These are phyloP conservation scores for Tetramorium alpestre DNA, from an alignment of 1,140 invertebrate genomes.

Conservation along the genomic window DNA sequence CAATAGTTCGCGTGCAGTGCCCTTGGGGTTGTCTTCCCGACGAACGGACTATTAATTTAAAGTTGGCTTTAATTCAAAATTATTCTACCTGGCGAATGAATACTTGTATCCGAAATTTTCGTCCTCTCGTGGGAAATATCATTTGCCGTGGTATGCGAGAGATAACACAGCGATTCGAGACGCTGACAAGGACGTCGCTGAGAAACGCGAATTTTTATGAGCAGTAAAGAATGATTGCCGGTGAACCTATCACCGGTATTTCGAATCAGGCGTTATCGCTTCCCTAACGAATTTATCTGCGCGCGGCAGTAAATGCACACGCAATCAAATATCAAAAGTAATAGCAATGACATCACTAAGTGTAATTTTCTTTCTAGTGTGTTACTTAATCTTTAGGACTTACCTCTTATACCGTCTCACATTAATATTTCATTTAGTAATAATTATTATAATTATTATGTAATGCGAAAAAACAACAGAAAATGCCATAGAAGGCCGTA, in stretches of 20 bases:
- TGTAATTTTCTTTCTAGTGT: neutral
- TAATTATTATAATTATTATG: no score
- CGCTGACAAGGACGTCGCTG: neutral
- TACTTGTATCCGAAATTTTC: slow-evolving; percentile 28
- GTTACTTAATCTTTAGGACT: neutral
- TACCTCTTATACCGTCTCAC: no score
- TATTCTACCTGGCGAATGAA: slow-evolving; percentile 40
- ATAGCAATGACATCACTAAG: neutral
- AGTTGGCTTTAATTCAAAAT: slow-evolving; percentile 67
- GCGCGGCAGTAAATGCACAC: neutral
- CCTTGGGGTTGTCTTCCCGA: slow-evolving; percentile 50
- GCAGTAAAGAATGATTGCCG: neutral
- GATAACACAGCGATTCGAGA: neutral
- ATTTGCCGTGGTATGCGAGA: neutral
- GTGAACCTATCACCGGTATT: neutral
- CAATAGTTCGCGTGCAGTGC: slow-evolving; percentile 13
- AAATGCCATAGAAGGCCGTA: no score
- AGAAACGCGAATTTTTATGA: slow-evolving; percentile 31
- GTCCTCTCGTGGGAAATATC: neutral
- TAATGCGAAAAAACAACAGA: no score
- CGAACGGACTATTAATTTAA: slow-evolving; percentile 51
- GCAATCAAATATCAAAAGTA: neutral
- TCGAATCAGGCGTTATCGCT: neutral
- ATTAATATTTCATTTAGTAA: no score
- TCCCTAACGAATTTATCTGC: neutral